A percentile compares a stretch with the other conserved stretches of the same genome.
These are phyloP conservation scores for Diceros bicornis DNA, from an alignment of 2,797 vertebrate genomes.

Conservation along the genomic window DNA sequence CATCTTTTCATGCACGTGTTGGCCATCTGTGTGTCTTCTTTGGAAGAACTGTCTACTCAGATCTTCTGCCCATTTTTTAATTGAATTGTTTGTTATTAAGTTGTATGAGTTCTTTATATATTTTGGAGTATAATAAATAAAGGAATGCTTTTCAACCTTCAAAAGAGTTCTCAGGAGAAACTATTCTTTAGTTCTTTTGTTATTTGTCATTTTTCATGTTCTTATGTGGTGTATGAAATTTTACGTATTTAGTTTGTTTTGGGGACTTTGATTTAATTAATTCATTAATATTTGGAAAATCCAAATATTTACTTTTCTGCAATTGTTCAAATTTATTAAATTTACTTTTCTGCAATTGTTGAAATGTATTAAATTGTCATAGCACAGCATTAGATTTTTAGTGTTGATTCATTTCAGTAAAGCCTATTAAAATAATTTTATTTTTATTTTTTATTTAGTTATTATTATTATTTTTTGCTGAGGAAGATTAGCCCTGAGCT, in stretches of 20 bases:
- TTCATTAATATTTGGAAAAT: slow-evolving; percentile 36
- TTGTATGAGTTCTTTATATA: too few relatives aligned
- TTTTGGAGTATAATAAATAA: not conserved
- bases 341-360: slow-evolving; percentile 23
- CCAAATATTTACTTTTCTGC: slow-evolving; percentile 47
- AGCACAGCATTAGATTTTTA: not conserved
- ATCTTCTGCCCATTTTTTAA: too few relatives aligned
- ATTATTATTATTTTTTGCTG: too few relatives aligned
- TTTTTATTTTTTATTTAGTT: not conserved
- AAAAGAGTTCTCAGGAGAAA: not conserved
- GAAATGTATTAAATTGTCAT: not conserved
- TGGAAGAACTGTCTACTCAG: too few relatives aligned
- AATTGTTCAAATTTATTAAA: not conserved
- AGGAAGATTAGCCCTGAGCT: not conserved
- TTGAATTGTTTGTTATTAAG: too few relatives aligned
- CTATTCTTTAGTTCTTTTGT: not conserved
- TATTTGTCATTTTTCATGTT: slow-evolving; percentile 42
- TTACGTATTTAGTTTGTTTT: not conserved
- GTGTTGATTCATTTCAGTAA: slow-evolving; percentile 38
- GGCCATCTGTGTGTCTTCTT: too few relatives aligned
- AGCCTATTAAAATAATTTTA: slow-evolving; percentile 7
- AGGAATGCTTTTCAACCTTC: not conserved
- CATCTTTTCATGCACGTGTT: too few relatives aligned
- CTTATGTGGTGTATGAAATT: not conserved
- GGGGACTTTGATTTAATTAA: slow-evolving; percentile 26